These are phyloP conservation scores for Rafetus swinhoei DNA, from an alignment of 2,113 vertebrate species.

Conservation along the genomic window DNA sequence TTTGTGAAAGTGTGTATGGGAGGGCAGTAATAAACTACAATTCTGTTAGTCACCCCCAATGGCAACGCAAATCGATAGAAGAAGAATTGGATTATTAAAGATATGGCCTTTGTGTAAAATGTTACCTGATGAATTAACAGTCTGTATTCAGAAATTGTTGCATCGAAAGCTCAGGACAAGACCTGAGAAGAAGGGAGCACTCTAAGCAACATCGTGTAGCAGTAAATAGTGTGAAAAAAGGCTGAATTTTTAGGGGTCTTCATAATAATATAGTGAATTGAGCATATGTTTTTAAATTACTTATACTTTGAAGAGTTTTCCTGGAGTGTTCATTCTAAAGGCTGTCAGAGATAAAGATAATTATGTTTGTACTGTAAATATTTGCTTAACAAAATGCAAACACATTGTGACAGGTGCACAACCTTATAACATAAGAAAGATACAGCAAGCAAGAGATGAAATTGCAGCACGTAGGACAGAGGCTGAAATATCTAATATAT, in stretches of 20 bases:
- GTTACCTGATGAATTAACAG: constrained; percentile 33
- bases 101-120: constrained; percentile 28
- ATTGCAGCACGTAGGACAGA: background rate
- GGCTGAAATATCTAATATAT: background rate
- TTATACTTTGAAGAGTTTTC: background rate
- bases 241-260: background rate
- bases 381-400: constrained; percentile 46
- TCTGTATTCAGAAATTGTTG: constrained; percentile 2
- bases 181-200: background rate
- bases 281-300: constrained; percentile 14
- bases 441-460: background rate
- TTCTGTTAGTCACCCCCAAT: constrained; percentile 46
- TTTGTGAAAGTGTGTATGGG: background rate
- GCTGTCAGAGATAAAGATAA: constrained; percentile 22
- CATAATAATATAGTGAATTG: background rate
- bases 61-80: constrained; percentile 45
- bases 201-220: background rate
- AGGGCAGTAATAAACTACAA: constrained; percentile 59
- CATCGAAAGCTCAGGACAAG: background rate
- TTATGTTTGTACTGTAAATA: constrained; percentile 31
- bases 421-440: background rate
- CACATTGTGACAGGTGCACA: background rate
- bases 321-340: background rate
- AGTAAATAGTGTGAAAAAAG: background rate
- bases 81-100: constrained; percentile 46